phyloP scores from a whole-genome alignment of 2,113 vertebrate genomes.

The Rhinolophus sinicus region DNA sequence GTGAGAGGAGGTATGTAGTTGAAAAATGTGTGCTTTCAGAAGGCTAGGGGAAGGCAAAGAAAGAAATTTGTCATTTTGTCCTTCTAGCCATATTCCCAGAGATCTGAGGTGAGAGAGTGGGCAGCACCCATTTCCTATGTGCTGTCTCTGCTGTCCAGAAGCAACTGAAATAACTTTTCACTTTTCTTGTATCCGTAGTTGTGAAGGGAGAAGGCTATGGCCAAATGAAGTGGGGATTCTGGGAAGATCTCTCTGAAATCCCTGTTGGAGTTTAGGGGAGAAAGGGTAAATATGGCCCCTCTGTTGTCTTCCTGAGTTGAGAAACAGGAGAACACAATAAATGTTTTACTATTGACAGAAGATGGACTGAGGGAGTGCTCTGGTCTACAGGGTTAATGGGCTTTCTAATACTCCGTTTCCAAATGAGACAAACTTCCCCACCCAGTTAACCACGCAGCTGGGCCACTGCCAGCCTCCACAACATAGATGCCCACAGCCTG shows the following conservation, averaged over 20 bases:
- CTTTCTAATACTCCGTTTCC: neutral
- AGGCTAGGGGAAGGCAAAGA: neutral
- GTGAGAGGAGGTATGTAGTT: neutral
- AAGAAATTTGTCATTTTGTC: neutral
- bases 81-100: neutral
- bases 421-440: neutral
- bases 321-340: neutral
- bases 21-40: neutral
- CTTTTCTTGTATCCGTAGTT: neutral
- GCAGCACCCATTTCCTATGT: neutral
- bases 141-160: neutral
- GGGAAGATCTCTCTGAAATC: neutral
- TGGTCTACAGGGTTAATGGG: neutral
- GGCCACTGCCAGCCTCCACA: neutral
- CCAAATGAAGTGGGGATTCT: neutral
- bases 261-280: neutral
- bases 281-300: neutral
- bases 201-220: neutral
- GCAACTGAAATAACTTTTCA: neutral
- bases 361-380: neutral
- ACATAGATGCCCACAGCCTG: neutral
- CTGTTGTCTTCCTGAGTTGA: neutral
- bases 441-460: neutral
- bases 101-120: neutral
- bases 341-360: neutral